These are phyloP conservation scores for Chymomyza costata DNA, from an alignment of 1,140 invertebrate genomes.

Conservation along the genomic window DNA sequence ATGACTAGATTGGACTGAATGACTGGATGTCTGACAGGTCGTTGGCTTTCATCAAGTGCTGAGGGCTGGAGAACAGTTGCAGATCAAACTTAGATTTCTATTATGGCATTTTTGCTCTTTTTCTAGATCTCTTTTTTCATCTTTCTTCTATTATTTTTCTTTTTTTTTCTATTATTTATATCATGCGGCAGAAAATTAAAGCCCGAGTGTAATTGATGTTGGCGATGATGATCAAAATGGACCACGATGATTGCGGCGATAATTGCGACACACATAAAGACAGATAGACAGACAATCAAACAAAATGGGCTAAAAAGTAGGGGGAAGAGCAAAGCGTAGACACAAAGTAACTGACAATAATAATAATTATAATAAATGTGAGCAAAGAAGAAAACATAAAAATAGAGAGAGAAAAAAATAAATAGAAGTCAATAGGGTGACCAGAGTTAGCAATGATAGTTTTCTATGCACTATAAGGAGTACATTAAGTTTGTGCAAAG, in stretches of 20 bases:
- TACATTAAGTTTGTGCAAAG: no score
- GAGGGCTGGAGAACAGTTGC: no score
- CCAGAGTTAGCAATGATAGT: no score
- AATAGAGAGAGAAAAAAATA: neutral
- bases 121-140: neutral
- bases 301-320: slow-evolving; percentile 27
- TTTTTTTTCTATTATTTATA: slow-evolving; percentile 4
- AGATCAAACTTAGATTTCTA: no score
- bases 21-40: no score
- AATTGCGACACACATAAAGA: slow-evolving; percentile 55
- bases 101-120: slow-evolving; percentile 1
- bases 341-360: slow-evolving; percentile 9
- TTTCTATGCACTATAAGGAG: no score
- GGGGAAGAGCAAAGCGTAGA: slow-evolving; percentile 6
- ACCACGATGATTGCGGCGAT: slow-evolving; percentile 65
- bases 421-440: slow-evolving; percentile 1
- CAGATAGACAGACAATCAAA: slow-evolving; percentile 20
- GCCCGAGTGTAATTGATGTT: slow-evolving; percentile 57
- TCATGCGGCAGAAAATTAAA: slow-evolving; percentile 16
- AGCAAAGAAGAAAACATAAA: neutral
- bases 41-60: no score
- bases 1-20: no score
- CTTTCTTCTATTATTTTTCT: neutral
- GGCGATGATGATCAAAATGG: slow-evolving; percentile 65
- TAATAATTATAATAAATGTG: no score